Conservation (phyloP, 1,140 invertebrate species). For the Phortica variegata region DNA sequence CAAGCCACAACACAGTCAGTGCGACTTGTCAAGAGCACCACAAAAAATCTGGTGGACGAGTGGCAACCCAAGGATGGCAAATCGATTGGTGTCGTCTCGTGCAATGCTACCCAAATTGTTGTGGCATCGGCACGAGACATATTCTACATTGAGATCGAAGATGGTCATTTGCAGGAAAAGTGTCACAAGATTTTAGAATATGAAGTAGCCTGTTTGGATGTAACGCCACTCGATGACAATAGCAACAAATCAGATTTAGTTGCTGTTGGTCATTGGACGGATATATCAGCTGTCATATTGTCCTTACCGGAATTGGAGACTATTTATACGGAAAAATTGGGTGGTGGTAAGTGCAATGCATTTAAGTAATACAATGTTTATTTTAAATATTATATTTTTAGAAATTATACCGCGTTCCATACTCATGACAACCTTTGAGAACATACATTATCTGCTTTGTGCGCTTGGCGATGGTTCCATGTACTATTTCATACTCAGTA, state of each 20-base stretch:
- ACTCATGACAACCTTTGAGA: slow-evolving; percentile 92
- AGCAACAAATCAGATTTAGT: slow-evolving; percentile 70
- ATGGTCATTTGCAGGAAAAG: slow-evolving; percentile 67
- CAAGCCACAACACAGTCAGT: slow-evolving; percentile 74
- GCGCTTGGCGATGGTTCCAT: slow-evolving; percentile 97
- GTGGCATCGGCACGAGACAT: slow-evolving; percentile 86
- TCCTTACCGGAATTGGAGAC: slow-evolving; percentile 76
- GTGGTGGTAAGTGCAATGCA: slow-evolving; percentile 61
- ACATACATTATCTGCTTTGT: slow-evolving; percentile 84
- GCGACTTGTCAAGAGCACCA: slow-evolving; percentile 67
- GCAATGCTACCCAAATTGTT: slow-evolving; percentile 80
- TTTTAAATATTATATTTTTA: slow-evolving; percentile 34
- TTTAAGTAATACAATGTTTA: background rate
- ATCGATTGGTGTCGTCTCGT: slow-evolving; percentile 85
- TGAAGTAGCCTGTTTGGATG: slow-evolving; percentile 95
- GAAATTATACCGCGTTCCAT: slow-evolving; percentile 97
- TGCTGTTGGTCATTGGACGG: slow-evolving; percentile 95
- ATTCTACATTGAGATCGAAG: slow-evolving; percentile 83
- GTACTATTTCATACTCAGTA: slow-evolving; percentile 90
- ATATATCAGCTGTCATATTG: slow-evolving; percentile 88
- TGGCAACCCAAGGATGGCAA: slow-evolving; percentile 78
- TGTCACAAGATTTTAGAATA: slow-evolving; percentile 42
- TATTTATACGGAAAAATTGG: slow-evolving; percentile 81
- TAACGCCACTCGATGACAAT: slow-evolving; percentile 76
- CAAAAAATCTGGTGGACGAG: slow-evolving; percentile 70